Conservation (phyloP, 2,113 vertebrate genomes). For the Mastomys coucha region DNA sequence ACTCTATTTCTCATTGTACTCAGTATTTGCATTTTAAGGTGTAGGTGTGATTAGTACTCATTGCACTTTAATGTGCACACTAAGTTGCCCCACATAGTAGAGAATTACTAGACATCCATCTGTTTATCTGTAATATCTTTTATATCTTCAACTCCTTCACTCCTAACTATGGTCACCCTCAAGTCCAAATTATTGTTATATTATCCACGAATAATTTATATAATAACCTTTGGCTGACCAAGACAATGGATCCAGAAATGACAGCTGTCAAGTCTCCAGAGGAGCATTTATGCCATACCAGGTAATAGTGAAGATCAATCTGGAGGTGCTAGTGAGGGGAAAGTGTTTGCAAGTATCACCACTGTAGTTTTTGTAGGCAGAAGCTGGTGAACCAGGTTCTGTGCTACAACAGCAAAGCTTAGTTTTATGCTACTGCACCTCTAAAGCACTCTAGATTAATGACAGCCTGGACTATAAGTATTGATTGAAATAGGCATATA, state of each 20-base stretch:
- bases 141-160: constrained; percentile 34
- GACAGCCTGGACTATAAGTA: background rate
- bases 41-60: background rate
- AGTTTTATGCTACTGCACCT: background rate
- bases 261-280: background rate
- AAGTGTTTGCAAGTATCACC: background rate
- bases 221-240: background rate
- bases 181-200: background rate
- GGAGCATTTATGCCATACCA: background rate
- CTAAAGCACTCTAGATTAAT: background rate
- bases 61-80: background rate
- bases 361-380: background rate
- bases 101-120: constrained; percentile 56
- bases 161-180: background rate
- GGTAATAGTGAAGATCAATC: background rate
- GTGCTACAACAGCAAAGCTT: accelerated
- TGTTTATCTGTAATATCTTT: constrained; percentile 32
- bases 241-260: background rate
- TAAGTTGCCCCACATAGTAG: constrained; percentile 26
- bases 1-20: constrained; percentile 9
- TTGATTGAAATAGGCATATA: background rate
- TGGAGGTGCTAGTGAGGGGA: background rate
- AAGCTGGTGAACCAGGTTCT: background rate
- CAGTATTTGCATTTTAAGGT: constrained; percentile 9
- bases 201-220: background rate